phyloP scores from a whole-genome alignment of 2,888 invertebrate species.

The Drosophila emarginata region DNA sequence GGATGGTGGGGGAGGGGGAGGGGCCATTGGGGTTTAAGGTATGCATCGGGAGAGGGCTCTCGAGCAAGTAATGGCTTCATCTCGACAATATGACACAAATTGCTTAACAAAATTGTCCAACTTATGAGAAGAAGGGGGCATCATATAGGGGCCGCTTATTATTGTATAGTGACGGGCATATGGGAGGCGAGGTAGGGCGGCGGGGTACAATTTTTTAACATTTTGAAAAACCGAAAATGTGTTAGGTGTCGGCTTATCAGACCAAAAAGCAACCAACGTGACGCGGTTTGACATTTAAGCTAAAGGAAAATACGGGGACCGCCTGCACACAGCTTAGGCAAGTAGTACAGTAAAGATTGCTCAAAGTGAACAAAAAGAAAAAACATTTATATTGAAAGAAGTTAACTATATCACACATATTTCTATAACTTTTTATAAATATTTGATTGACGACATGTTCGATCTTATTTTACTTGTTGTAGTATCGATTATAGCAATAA shows the following conservation, averaged over 20 bases:
- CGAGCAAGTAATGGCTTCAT: slow-evolving; percentile 40
- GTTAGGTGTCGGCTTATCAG: slow-evolving; percentile 33
- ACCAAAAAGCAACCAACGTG: slow-evolving; percentile 30
- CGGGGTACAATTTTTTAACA: not conserved
- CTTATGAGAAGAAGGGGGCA: not conserved
- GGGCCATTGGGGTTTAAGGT: not conserved
- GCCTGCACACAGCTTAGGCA: not conserved
- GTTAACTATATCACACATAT: not conserved
- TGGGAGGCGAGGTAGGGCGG: not conserved
- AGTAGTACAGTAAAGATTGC: not conserved
- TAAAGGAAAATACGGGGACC: slow-evolving; percentile 64
- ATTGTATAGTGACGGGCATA: too few species aligned
- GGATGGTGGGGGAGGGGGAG: slow-evolving; percentile 20
- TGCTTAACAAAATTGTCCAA: slow-evolving; percentile 54
- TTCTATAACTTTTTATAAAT: too few species aligned
- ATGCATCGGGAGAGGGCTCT: not conserved
- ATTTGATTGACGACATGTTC: too few species aligned
- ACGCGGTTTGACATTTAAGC: slow-evolving; percentile 68
- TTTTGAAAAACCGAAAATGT: slow-evolving; percentile 5
- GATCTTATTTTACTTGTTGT: too few species aligned
- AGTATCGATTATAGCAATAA: too few species aligned
- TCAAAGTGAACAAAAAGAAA: not conserved
- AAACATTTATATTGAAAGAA: not conserved
- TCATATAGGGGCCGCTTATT: not conserved
- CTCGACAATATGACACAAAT: slow-evolving; percentile 68